Evolutionary conservation across 1,140 invertebrate species (phyloP).

Genomic region (Drosophila nigrodunni): DNA sequence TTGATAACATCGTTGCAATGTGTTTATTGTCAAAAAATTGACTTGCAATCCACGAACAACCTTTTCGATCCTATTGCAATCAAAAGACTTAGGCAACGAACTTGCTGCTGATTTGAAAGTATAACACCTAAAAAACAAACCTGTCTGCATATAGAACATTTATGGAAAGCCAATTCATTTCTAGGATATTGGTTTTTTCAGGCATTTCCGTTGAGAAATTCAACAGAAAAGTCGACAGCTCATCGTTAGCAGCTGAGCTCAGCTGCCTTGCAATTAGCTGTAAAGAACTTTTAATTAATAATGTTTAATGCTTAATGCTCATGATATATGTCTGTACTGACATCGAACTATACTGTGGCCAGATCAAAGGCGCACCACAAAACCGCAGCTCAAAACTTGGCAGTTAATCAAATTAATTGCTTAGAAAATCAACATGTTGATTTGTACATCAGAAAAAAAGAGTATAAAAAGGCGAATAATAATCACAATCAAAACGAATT

Average conservation of each 20-base stretch:
- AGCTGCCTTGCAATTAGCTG: constrained; percentile 54
- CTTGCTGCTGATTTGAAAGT: constrained; percentile 48
- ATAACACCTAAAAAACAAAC: neutral
- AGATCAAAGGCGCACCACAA: constrained; percentile 61
- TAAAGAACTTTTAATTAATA: constrained; percentile 76
- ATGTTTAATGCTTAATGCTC: constrained; percentile 55
- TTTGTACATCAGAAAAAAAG: constrained; percentile 32
- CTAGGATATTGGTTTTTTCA: neutral
- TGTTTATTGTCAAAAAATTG: constrained; percentile 78
- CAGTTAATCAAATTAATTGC: constrained; percentile 83
- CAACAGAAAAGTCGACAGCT: constrained; percentile 11
- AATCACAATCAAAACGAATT: constrained; percentile 59
- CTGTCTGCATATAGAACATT: constrained; percentile 7
- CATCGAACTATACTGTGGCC: constrained; percentile 37
- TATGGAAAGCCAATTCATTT: neutral
- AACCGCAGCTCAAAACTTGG: constrained; percentile 68
- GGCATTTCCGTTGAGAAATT: constrained; percentile 61
- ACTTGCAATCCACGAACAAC: constrained; percentile 71
- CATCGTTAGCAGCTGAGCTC: constrained; percentile 20
- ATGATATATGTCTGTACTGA: constrained; percentile 56
- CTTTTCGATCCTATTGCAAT: constrained; percentile 66
- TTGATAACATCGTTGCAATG: constrained; percentile 80
- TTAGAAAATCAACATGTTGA: constrained; percentile 79
- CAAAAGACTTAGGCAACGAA: constrained; percentile 77
- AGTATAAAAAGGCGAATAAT: constrained; percentile 23